Evolutionary conservation across 2,797 vertebrate species (phyloP).

Genomic region (Carduelis carduelis): DNA sequence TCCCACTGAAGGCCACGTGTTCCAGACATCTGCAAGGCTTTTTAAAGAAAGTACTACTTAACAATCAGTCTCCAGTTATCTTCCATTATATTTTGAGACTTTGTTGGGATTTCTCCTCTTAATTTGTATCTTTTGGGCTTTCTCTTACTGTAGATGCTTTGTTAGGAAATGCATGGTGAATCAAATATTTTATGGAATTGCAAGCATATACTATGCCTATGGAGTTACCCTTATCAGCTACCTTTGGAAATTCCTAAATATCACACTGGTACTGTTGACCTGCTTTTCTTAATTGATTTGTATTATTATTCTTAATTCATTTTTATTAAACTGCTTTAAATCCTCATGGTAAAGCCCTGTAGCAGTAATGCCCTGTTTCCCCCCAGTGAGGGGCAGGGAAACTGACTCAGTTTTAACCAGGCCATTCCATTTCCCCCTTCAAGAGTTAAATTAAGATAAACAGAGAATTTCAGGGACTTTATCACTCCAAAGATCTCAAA

Average conservation of each 20-base stretch:
- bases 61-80: neutral
- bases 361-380: neutral
- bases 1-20: neutral
- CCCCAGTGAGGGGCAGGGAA: neutral
- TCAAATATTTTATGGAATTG: neutral
- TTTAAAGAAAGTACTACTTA: neutral
- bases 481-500: neutral
- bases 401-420: neutral
- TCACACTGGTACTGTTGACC: neutral
- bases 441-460: neutral
- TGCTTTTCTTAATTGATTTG: neutral
- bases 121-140: rapidly evolving
- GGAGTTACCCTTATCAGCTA: neutral
- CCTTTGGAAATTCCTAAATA: neutral
- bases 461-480: neutral
- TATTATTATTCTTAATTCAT: too few species aligned
- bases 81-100: neutral
- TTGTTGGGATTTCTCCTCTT: neutral
- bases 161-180: neutral
- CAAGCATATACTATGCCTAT: neutral
- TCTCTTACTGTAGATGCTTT: neutral
- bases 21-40: neutral
- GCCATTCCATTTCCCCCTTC: neutral
- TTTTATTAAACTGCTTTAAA: neutral
- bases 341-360: neutral